Base-by-base conservation (phyloP, 1,140 invertebrate species). In the Trissolcus basalis region DNA sequence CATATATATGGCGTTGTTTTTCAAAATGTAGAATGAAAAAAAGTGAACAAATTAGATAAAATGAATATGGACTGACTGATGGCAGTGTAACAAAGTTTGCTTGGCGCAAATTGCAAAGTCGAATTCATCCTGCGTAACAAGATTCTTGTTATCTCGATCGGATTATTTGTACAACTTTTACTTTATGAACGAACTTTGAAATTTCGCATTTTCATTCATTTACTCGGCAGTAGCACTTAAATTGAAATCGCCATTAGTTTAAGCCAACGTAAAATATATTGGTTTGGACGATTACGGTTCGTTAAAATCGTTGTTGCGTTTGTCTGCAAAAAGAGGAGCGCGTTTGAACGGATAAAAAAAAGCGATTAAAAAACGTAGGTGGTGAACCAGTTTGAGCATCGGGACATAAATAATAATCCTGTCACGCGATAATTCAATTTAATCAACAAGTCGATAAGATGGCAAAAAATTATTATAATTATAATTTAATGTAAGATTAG, bases 361-460 rank as follows among this genome's bases (percentile, higher is more conserved):
- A 9, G n/a, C 36, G n/a, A 39, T n/a, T 11, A 39, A 10, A 65
- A 67, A 56, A 67, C 15, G 53, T 47, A 41, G 53, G 35, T 19
- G 10, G 16, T 36, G 54, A 68, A 68, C 54, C 64, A 68, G 64
- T 68, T 68, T 51, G 19, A 5, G 39, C 11, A 41, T 35, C 3
- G 35, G 48, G 3, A 45, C n/a, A 59, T 60, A 60, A 68, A 68
- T 56, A 60, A 68, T 59, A 59, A 39, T 19, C 4, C 49, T 4
- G n/a, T 36, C 39, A 58, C 32, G 39, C 41, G 27, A 60, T 68
- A 68, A 68, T 68, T 68, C 50, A 68, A 68, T 59, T 53, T 53
- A 68, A 68, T 68, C 65, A 59, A 59, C 49, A 33, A 36, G 49
- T 59, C n/a, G 55, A 59, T 59, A 58, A 44, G 44, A 14, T 36